Percentiles rank a stretch among this genome's conserved stretches.
phyloP scores from a whole-genome alignment of 2,113 vertebrate species.

The Empidonax traillii region DNA sequence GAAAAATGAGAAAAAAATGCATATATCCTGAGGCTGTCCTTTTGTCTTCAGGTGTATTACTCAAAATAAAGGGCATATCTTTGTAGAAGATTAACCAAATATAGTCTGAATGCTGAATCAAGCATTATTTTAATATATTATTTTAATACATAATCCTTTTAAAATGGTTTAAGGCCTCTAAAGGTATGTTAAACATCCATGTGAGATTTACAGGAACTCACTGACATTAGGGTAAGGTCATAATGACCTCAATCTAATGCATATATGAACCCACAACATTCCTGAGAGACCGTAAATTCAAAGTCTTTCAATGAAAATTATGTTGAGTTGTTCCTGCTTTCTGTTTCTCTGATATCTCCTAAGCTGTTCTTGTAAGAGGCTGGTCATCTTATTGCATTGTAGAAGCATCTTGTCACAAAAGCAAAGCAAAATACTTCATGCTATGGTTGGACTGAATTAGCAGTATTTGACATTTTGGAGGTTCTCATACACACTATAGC shows the following conservation, averaged over 20 bases:
- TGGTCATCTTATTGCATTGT: background rate
- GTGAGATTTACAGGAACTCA: background rate
- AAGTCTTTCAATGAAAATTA: constrained; percentile 3
- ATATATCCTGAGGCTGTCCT: background rate
- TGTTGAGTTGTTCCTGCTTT: background rate
- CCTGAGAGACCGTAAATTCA: background rate
- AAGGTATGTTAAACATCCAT: background rate
- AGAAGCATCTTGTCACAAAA: background rate
- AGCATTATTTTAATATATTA: background rate
- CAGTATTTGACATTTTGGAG: background rate
- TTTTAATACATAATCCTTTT: background rate
- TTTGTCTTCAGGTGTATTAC: background rate
- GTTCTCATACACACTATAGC: background rate
- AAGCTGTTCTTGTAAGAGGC: background rate
- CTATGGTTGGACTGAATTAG: background rate
- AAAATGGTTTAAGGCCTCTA: background rate
- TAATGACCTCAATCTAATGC: background rate
- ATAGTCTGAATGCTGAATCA: background rate
- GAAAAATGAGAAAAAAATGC: background rate
- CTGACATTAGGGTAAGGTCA: background rate
- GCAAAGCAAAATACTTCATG: background rate
- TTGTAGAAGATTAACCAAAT: background rate
- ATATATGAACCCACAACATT: background rate
- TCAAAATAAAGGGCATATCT: background rate
- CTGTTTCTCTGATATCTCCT: background rate